phyloP scores from a whole-genome alignment of 2,113 vertebrate genomes.

The Ovibos moschatus region DNA sequence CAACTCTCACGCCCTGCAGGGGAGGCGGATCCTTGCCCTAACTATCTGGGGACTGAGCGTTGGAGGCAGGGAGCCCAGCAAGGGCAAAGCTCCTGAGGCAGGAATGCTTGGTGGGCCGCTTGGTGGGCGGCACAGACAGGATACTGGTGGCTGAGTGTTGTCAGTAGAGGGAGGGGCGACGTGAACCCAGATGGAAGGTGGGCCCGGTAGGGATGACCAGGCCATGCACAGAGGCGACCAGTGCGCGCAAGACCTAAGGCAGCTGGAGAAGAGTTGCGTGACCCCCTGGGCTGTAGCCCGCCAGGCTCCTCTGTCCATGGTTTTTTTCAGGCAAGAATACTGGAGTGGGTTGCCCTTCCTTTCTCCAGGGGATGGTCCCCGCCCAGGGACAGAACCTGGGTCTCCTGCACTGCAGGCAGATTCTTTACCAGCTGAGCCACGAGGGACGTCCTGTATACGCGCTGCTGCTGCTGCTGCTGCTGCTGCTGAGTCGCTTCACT shows the following conservation, averaged over 20 bases:
- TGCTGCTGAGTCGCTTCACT: no score
- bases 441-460: fast-evolving
- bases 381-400: not conserved
- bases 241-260: no score
- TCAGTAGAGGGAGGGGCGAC: fast-evolving
- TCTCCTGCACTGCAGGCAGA: not conserved
- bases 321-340: not conserved
- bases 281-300: not conserved
- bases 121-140: not conserved
- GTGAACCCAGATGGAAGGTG: fast-evolving
- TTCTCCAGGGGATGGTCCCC: not conserved
- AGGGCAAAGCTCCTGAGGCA: not conserved
- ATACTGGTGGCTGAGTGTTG: not conserved
- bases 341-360: not conserved
- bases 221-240: not conserved
- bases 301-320: not conserved
- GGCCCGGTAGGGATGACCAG: fast-evolving
- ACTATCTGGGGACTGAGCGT: not conserved
- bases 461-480: no score
- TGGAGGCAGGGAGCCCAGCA: not conserved
- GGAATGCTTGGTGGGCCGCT: no score
- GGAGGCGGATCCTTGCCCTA: not conserved
- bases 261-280: no score
- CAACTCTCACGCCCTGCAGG: not conserved
- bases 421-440: not conserved